Percentiles rank a stretch among this genome's conserved stretches.
phyloP scores from a whole-genome alignment of 2,113 vertebrate genomes.

The Pollachius pollachius region DNA sequence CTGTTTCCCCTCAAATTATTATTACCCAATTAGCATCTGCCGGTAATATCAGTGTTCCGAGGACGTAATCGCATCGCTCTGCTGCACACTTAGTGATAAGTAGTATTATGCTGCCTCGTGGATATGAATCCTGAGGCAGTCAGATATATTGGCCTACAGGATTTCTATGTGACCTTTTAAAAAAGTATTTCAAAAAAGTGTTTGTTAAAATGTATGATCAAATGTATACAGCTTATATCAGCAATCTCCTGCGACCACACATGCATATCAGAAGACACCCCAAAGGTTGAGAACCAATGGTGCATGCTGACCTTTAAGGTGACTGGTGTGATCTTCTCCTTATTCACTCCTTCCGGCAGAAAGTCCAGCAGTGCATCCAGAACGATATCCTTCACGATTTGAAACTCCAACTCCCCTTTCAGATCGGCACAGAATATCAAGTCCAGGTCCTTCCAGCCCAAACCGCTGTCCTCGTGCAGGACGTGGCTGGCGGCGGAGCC shows the following conservation, averaged over 20 bases:
- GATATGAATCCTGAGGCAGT: too few relatives aligned
- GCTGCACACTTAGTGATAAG: too few relatives aligned
- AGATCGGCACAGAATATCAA: slow-evolving; percentile 96
- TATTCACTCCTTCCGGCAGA: slow-evolving; percentile 96
- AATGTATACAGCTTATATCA: too few relatives aligned
- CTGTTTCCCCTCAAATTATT: too few relatives aligned
- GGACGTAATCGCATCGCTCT: too few relatives aligned
- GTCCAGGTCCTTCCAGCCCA: slow-evolving; percentile 98
- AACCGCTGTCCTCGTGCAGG: slow-evolving; percentile 94
- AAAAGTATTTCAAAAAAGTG: neutral
- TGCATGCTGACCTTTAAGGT: slow-evolving; percentile 87
- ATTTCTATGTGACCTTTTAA: neutral
- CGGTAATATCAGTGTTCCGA: too few relatives aligned
- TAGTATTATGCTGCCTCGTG: too few relatives aligned
- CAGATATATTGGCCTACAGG: too few relatives aligned
- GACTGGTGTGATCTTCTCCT: slow-evolving; percentile 93
- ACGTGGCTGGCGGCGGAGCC: slow-evolving; percentile 97
- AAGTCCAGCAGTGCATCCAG: slow-evolving; percentile 96
- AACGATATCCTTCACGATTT: slow-evolving; percentile 93
- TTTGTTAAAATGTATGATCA: neutral
- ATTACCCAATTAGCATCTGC: too few relatives aligned
- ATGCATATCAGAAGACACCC: too few relatives aligned
- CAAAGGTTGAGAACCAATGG: neutral
- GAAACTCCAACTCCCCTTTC: slow-evolving; percentile 90
- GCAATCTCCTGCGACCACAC: too few relatives aligned